phyloP scores from a whole-genome alignment of 1,140 invertebrate genomes.

The Drosophila athabasca region DNA sequence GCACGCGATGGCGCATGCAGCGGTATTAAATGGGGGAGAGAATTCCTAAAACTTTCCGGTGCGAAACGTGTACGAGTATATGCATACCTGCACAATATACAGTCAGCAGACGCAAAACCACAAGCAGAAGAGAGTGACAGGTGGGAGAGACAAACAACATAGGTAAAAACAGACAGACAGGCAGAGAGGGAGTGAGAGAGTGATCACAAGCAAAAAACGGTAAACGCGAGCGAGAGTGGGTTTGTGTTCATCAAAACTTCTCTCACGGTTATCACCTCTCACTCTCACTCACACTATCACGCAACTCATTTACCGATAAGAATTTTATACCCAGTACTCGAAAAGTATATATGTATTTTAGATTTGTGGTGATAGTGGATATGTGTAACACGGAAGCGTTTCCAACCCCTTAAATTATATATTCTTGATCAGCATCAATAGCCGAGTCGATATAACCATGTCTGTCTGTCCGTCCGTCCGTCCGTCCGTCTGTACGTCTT shows the following conservation, averaged over 20 bases:
- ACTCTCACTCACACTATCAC: neutral
- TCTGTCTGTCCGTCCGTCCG: too few species aligned
- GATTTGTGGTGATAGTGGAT: too few species aligned
- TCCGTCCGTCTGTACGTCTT: too few species aligned
- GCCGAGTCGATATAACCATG: too few species aligned
- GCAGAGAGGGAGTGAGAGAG: conserved; percentile 10
- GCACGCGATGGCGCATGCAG: neutral
- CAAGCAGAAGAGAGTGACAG: neutral
- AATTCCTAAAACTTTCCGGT: conserved; percentile 1
- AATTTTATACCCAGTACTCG: too few species aligned
- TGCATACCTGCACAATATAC: too few species aligned
- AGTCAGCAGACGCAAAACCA: neutral
- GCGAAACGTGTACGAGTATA: neutral
- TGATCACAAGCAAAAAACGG: neutral
- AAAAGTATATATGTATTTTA: too few species aligned
- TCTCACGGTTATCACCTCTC: neutral
- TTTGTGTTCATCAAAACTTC: neutral
- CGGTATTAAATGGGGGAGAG: conserved; percentile 3
- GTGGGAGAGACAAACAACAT: neutral
- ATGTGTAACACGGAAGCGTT: too few species aligned
- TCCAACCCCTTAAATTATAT: too few species aligned
- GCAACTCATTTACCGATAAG: too few species aligned
- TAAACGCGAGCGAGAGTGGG: neutral
- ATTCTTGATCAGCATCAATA: too few species aligned
- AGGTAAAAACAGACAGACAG: too few species aligned